phyloP scores from a whole-genome alignment of 2,888 invertebrate genomes.

The Eupithecia vulgata region DNA sequence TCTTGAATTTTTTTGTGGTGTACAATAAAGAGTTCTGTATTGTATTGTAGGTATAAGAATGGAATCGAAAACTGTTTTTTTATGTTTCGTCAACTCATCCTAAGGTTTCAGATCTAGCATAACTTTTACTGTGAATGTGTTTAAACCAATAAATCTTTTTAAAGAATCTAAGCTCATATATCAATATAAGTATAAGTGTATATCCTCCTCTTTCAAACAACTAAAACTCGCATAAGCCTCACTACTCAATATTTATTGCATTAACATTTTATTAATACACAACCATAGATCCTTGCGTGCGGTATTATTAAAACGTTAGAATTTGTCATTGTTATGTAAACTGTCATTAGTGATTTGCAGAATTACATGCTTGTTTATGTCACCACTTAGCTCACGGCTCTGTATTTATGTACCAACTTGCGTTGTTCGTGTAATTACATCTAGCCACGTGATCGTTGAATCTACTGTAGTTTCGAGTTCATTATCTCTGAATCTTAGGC shows the following conservation, averaged over 20 bases:
- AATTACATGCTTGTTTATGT: conserved; percentile 28
- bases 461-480: neutral
- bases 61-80: no score
- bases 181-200: neutral
- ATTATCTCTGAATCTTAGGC: neutral
- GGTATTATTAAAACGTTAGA: conserved; percentile 11
- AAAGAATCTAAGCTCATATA: no score
- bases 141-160: no score
- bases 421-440: conserved; percentile 28
- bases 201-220: neutral
- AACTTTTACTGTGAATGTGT: no score
- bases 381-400: conserved; percentile 23
- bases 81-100: no score
- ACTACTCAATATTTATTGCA: neutral
- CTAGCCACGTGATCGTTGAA: conserved; percentile 5
- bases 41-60: no score
- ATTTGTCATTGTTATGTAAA: conserved; percentile 33
- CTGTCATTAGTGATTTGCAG: conserved; percentile 32
- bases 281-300: conserved; percentile 11
- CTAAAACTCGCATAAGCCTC: neutral
- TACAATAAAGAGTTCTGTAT: no score
- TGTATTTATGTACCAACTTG: conserved; percentile 24
- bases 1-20: no score
- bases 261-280: neutral
- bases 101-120: no score